Evolutionary conservation across 2,888 invertebrate genomes (phyloP).

Genomic region (Melieria omissa): DNA sequence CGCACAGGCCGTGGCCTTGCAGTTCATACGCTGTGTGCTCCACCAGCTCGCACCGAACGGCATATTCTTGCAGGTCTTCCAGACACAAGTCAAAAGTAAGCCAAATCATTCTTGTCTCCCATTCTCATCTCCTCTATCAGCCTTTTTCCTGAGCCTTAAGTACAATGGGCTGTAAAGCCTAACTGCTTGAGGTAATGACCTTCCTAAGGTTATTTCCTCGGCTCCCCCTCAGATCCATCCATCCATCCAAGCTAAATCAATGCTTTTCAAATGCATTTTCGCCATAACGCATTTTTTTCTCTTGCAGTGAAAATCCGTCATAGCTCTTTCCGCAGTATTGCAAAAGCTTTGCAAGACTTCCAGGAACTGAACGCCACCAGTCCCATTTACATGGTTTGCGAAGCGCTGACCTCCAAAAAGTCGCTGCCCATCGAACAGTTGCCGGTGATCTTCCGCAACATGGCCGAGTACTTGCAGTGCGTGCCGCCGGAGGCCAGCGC

Average conservation of each 20-base stretch:
- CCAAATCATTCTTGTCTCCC: constrained; percentile 8
- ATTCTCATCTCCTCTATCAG: not conserved
- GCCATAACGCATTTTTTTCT: not conserved
- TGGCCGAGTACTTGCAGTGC: constrained; percentile 93
- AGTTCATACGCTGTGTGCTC: constrained; percentile 94
- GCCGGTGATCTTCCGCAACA: constrained; percentile 86
- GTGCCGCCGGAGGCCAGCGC: constrained; percentile 83
- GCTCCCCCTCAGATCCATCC: no score
- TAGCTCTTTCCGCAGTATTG: constrained; percentile 94
- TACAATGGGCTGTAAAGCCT: no score
- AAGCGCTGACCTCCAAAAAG: constrained; percentile 82
- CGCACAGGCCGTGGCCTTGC: constrained; percentile 94
- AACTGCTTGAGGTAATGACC: no score
- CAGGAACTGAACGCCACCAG: constrained; percentile 95
- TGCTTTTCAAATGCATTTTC: not conserved
- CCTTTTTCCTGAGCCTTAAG: no score
- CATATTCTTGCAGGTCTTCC: constrained; percentile 95
- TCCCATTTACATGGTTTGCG: constrained; percentile 85
- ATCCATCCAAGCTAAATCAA: not conserved
- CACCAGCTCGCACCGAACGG: constrained; percentile 98
- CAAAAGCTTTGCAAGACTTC: constrained; percentile 93
- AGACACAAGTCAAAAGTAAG: constrained; percentile 86
- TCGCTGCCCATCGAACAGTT: constrained; percentile 77
- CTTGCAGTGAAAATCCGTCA: constrained; percentile 69
- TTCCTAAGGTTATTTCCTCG: no score